A percentile compares a stretch with the other conserved stretches of the same genome.
phyloP scores from a whole-genome alignment of 1,140 invertebrate species.

The Alviniconcha marisindica region DNA sequence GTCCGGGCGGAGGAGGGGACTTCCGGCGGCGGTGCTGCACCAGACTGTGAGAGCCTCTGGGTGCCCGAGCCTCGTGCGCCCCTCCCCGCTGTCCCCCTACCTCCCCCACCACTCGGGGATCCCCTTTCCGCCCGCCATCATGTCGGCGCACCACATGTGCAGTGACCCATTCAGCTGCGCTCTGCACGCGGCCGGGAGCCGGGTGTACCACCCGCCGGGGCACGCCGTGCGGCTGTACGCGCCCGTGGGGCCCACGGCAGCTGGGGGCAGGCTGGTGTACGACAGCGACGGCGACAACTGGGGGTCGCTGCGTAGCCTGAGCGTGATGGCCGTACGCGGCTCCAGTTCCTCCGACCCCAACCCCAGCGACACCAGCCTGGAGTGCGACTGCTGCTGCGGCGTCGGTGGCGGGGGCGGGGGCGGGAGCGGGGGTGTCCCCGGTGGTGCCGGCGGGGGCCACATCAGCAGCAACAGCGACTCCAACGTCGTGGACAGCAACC shows the following conservation, averaged over 20 bases:
- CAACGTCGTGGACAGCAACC: constrained; percentile 60
- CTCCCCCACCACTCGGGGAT: constrained; percentile 17
- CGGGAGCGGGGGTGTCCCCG: not conserved
- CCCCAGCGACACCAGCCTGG: constrained; percentile 57
- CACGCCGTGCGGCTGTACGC: not conserved
- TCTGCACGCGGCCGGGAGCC: not conserved
- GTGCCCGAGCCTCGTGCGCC: not conserved
- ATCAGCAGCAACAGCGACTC: constrained; percentile 38
- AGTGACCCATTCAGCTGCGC: not conserved
- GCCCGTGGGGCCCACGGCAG: not conserved
- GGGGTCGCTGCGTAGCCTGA: constrained; percentile 36
- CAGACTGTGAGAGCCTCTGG: not conserved
- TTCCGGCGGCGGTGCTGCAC: not conserved
- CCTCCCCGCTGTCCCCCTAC: not conserved
- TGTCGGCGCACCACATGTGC: not conserved
- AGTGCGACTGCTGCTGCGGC: constrained; percentile 52
- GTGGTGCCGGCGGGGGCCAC: not conserved
- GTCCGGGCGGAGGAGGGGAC: not conserved
- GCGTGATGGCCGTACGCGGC: constrained; percentile 50
- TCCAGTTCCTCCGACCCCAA: constrained; percentile 59
- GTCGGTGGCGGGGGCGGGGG: not conserved
- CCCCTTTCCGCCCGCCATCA: not conserved
- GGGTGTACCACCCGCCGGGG: not conserved
- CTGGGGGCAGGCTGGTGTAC: not conserved
- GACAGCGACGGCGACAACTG: constrained; percentile 22